A percentile compares a stretch with the other conserved stretches of the same genome.
phyloP scores from a whole-genome alignment of 2,113 vertebrate genomes.

The Dissostichus mawsoni region DNA sequence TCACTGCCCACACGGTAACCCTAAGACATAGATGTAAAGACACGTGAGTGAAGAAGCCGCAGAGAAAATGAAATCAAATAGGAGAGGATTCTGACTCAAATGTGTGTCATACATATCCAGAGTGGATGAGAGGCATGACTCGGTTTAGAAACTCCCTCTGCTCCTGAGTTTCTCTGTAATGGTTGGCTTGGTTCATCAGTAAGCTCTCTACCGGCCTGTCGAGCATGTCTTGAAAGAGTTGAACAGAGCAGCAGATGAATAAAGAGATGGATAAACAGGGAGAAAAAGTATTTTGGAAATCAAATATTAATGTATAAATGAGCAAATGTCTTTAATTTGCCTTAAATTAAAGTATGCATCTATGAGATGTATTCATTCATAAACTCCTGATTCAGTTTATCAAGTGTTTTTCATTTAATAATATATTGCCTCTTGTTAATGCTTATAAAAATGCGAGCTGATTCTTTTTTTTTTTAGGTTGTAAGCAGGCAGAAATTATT shows the following conservation, averaged over 20 bases:
- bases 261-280: neutral
- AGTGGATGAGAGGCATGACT: constrained; percentile 79
- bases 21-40: constrained; percentile 70
- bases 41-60: neutral
- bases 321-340: neutral
- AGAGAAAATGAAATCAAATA: neutral
- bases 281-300: neutral
- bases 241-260: neutral
- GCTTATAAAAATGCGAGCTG: neutral
- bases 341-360: neutral
- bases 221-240: constrained; percentile 79
- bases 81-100: neutral
- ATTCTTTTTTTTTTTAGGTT: neutral
- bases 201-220: constrained; percentile 85
- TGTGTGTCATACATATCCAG: constrained; percentile 83
- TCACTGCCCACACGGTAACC: constrained; percentile 83
- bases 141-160: constrained; percentile 85
- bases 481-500: neutral
- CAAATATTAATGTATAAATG: neutral
- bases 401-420: neutral
- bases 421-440: neutral
- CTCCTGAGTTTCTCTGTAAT: constrained; percentile 88
- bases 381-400: neutral
- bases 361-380: neutral
- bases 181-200: constrained; percentile 86